These are phyloP conservation scores for Acinonyx jubatus DNA, from an alignment of 2,113 vertebrate species.

Conservation along the genomic window DNA sequence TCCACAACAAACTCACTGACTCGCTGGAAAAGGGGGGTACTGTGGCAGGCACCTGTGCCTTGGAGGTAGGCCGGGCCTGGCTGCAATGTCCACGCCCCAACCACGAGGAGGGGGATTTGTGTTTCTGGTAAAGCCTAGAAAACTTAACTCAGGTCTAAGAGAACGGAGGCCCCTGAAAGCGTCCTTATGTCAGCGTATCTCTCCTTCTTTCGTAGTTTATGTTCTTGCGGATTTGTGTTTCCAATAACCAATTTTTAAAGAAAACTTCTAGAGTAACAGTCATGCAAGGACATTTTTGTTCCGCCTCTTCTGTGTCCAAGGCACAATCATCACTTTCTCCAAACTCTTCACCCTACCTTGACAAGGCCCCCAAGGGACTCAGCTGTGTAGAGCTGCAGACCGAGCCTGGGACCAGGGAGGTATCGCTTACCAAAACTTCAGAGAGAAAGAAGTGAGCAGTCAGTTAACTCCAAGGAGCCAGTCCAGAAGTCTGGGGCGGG, in stretches of 20 bases:
- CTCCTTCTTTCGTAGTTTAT: background rate
- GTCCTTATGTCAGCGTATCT: background rate
- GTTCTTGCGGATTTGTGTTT: background rate
- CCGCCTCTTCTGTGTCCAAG: background rate
- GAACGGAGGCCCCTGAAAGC: background rate
- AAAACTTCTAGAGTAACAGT: background rate
- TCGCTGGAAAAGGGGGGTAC: conserved; percentile 46
- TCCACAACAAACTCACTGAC: conserved; percentile 51
- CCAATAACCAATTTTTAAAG: background rate
- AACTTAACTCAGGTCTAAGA: background rate
- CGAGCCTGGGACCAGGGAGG: background rate
- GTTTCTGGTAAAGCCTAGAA: background rate
- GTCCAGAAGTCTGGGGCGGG: background rate
- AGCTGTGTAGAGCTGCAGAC: background rate
- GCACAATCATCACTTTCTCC: background rate
- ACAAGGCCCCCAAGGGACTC: background rate
- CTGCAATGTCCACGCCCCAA: background rate
- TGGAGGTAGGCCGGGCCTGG: background rate
- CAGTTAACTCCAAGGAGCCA: background rate
- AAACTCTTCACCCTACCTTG: background rate
- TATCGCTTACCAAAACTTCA: background rate
- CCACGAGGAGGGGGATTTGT: fast-evolving
- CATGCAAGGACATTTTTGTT: background rate
- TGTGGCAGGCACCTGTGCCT: conserved; percentile 28
- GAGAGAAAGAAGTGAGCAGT: background rate